Evolutionary conservation across 2,888 invertebrate genomes (phyloP), one percentile per base, ranked within the genome.

Genomic region (Tenthredo notha): DNA sequence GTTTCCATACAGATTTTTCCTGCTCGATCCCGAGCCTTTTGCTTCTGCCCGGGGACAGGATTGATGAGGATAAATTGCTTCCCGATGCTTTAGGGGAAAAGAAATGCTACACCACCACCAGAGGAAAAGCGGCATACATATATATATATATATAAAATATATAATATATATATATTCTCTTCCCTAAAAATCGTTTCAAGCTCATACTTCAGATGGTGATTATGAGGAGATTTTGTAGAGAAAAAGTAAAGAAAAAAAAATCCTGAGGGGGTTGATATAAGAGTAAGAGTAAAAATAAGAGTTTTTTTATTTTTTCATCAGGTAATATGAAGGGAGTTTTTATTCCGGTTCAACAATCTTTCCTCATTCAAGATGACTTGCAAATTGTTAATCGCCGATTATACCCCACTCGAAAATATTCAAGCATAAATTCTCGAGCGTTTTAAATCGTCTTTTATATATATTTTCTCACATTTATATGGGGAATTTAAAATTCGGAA

Each of bases 31-130:
- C 6, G 33, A 33, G 33, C 33, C 54, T n/a, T 67, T 67, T 33
- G 29, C 33, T 33, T 25, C 18, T 54, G 54, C 54, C 54, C 7
- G 54, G 54, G 54, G 54, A 67, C 18, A 67, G 67, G 33, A 67
- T 67, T 67, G 67, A 67, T 67, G 67, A 67, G 67, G 67, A 67
- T 67, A 67, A 67, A 67, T 67, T 67, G 67, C 33, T 67, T 67
- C 33, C 33, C 67, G 67, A 33, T 33, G 67, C 67, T 67, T 25
- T 21, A 25, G 21, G 29, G 29, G 67, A 29, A 33, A 33, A 67
- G 33, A 67, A 67, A 33, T 33, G 29, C 67, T 33, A 67, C 29
- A 33, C 67, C 15, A 33, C n/a, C 54, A 54, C 7, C 3, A 6
- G 54, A 33, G 33, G 29, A 67, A 67, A 67, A 67, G 1, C 5